Evolutionary conservation across 2,888 invertebrate genomes (phyloP), one percentile per base, ranked within the genome.

Genomic region (Cheilosia grossa): DNA sequence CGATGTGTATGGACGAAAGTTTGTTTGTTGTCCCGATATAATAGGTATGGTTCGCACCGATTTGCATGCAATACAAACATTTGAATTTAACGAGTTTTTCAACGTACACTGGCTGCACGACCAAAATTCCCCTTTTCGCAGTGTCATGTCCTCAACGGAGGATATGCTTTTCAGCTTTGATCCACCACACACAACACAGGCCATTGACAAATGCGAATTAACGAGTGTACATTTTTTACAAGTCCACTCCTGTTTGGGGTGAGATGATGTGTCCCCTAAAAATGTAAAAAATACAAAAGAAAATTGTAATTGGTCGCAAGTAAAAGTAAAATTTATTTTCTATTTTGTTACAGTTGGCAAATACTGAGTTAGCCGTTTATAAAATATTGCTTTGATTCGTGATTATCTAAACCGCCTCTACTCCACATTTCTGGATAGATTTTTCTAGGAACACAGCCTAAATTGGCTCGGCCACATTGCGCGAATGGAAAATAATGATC

Each of bases 101-200:
- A 98, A 92, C 0, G 98, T 98, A 88, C 97, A 97, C 49, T 95
- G 95, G 42, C 94, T 93, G 90, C 98, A 98, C 0, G 95, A 94
- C 96, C 96, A 96, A 89, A 95, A 95, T 90, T 95, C 95, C 15
- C 95, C 95, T 89, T 94, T 95, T 27, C 95, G 93, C 87, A 96
- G 90, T 0, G 96, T 96, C 92, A 94, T 94, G 88, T 95, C 95
- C 87, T 94, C 94, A 33, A 93, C 92, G 69, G 93, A 92, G 2
- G 94, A 93, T 63, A 95, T 93, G 87, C 95, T 95, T 86, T 95
- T 94, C 7, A 97, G 93, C 88, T 96, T 95, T 0, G 96, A 96
- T n/a, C 96, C 96, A 49, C 96, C 96, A 91, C 98, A 98, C 0
- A 97, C 97, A 13, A 96, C 95, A 91, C 98, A 98, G 0, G 95